A percentile compares a stretch with the other conserved stretches of the same genome.
phyloP scores from a whole-genome alignment of 2,797 vertebrate species.

The Scyliorhinus canicula region DNA sequence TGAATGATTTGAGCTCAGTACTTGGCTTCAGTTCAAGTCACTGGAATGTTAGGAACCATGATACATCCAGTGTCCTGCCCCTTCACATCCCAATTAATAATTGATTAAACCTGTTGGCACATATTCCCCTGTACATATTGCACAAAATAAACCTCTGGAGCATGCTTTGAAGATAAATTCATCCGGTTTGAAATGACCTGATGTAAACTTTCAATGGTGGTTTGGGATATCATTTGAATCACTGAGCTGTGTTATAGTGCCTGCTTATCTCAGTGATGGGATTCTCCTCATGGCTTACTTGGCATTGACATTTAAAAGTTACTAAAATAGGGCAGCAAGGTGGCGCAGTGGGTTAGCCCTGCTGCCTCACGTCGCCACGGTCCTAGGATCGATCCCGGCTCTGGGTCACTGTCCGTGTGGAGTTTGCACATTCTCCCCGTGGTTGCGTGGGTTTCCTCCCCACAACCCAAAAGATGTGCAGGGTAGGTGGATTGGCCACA shows the following conservation, averaged over 20 bases:
- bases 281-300: not conserved
- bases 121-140: not conserved
- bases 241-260: not conserved
- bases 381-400: too few relatives aligned
- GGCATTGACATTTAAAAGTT: not conserved
- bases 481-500: too few relatives aligned
- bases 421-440: too few relatives aligned
- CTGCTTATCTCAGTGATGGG: not conserved
- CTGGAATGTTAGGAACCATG: not conserved
- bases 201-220: not conserved
- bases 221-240: not conserved
- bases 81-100: not conserved
- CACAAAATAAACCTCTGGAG: not conserved
- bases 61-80: not conserved
- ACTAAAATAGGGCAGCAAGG: too few relatives aligned
- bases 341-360: too few relatives aligned
- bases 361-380: too few relatives aligned
- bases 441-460: too few relatives aligned
- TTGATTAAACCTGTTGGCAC: not conserved
- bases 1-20: not conserved
- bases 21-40: not conserved
- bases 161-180: not conserved
- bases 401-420: too few relatives aligned
- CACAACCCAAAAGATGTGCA: too few relatives aligned
- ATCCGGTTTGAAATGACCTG: not conserved